phyloP scores from a whole-genome alignment of 2,888 invertebrate species.

The Macaria liturata region DNA sequence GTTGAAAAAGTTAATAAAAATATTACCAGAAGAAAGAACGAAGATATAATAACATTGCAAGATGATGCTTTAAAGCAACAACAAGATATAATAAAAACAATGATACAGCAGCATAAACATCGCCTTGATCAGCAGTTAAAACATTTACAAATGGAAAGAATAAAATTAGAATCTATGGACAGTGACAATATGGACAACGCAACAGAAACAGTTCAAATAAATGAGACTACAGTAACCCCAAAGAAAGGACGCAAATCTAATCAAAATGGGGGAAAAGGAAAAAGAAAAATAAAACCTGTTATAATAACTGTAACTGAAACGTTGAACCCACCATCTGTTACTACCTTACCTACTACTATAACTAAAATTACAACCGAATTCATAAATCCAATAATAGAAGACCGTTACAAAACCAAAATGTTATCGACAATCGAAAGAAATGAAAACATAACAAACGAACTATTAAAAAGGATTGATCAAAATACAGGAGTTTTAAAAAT shows the following conservation, averaged over 20 bases:
- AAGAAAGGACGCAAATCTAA: constrained; percentile 4
- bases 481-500: constrained; percentile 60
- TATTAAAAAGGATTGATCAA: constrained; percentile 62
- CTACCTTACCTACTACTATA: constrained; percentile 29
- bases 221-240: constrained; percentile 34
- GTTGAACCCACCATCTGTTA: constrained; percentile 18
- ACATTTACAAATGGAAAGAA: constrained; percentile 53
- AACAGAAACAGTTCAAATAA: constrained; percentile 36
- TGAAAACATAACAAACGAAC: constrained; percentile 59
- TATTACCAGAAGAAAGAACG: constrained; percentile 18
- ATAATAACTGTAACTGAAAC: not conserved
- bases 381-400: constrained; percentile 19
- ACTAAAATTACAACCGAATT: constrained; percentile 19
- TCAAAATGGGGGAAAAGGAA: constrained; percentile 1
- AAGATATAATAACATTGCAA: constrained; percentile 2
- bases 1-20: constrained; percentile 50
- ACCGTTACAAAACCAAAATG: constrained; percentile 34
- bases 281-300: not conserved
- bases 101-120: constrained; percentile 55
- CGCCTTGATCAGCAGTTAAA: constrained; percentile 56
- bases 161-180: constrained; percentile 44
- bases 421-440: constrained; percentile 52
- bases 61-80: constrained; percentile 35
- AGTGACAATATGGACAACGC: constrained; percentile 17
- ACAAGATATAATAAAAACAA: constrained; percentile 29